A percentile compares a stretch with the other conserved stretches of the same genome.
phyloP scores from a whole-genome alignment of 2,113 vertebrate species.

The Eleginops maclovinus region DNA sequence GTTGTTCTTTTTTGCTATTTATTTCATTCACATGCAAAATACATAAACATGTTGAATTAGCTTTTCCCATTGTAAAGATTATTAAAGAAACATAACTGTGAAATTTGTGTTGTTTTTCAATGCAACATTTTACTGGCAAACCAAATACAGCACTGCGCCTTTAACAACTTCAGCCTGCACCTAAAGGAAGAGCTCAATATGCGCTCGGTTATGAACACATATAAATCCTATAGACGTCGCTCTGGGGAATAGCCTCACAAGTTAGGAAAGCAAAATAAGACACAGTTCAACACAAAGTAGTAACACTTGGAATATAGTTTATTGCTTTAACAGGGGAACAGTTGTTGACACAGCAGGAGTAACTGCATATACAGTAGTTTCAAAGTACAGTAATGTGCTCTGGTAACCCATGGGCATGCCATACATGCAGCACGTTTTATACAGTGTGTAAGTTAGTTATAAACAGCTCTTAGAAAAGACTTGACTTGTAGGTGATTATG shows the following conservation, averaged over 20 bases:
- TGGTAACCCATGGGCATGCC: background rate
- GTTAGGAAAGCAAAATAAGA: conserved; percentile 10
- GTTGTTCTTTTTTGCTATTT: conserved; percentile 78
- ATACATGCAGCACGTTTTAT: background rate
- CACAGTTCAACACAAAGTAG: background rate
- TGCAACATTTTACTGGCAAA: conserved; percentile 56
- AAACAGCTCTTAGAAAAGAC: conserved; percentile 21
- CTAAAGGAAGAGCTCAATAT: background rate
- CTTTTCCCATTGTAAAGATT: conserved; percentile 76
- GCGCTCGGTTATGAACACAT: background rate
- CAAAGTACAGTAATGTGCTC: background rate
- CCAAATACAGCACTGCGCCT: conserved; percentile 5
- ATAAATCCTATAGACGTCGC: background rate
- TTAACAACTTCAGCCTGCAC: background rate
- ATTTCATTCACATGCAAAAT: conserved; percentile 75
- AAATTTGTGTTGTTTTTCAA: conserved; percentile 80
- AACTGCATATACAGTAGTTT: background rate
- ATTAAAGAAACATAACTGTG: conserved; percentile 84
- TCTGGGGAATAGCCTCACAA: background rate
- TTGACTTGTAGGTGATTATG: conserved; percentile 36
- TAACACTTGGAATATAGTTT: conserved; percentile 14
- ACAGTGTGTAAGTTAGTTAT: conserved; percentile 2
- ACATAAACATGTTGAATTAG: conserved; percentile 76
- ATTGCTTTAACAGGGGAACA: conserved; percentile 20
- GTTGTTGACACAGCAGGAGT: background rate